Evolutionary conservation across 2,888 invertebrate species (phyloP).

Genomic region (Macrophya alboannulata): DNA sequence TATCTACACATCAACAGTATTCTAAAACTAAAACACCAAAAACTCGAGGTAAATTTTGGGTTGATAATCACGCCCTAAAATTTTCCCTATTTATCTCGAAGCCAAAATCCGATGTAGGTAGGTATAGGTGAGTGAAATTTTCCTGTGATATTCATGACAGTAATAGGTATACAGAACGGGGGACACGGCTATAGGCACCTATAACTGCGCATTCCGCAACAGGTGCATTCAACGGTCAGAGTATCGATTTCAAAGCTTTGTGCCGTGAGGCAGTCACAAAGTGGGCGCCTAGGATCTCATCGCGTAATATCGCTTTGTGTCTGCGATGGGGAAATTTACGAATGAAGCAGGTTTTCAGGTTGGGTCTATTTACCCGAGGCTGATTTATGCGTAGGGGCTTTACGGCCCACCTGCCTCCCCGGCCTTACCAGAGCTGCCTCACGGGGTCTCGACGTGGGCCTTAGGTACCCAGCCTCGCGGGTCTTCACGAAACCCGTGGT

Average conservation of each 20-base stretch:
- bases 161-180: background rate
- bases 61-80: conserved; percentile 7
- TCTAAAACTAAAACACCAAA: background rate
- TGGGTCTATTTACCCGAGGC: conserved; percentile 61
- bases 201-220: conserved; percentile 58
- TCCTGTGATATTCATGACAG: background rate
- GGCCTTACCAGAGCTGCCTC: conserved; percentile 13
- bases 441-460: conserved; percentile 40
- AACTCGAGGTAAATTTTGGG: background rate
- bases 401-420: conserved; percentile 58
- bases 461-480: conserved; percentile 20
- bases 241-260: conserved; percentile 64
- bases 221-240: conserved; percentile 61
- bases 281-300: conserved; percentile 59
- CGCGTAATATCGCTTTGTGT: conserved; percentile 64
- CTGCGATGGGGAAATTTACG: conserved; percentile 61
- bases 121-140: background rate
- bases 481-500: conserved; percentile 24
- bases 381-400: conserved; percentile 69
- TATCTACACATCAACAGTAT: background rate
- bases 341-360: conserved; percentile 56
- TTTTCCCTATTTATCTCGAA: background rate
- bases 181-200: background rate
- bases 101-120: background rate
- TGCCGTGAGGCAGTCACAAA: conserved; percentile 63